Percentiles rank a stretch among this genome's conserved stretches.
Evolutionary conservation across 2,888 invertebrate species (phyloP).

Genomic region (Monochamus alternatus): DNA sequence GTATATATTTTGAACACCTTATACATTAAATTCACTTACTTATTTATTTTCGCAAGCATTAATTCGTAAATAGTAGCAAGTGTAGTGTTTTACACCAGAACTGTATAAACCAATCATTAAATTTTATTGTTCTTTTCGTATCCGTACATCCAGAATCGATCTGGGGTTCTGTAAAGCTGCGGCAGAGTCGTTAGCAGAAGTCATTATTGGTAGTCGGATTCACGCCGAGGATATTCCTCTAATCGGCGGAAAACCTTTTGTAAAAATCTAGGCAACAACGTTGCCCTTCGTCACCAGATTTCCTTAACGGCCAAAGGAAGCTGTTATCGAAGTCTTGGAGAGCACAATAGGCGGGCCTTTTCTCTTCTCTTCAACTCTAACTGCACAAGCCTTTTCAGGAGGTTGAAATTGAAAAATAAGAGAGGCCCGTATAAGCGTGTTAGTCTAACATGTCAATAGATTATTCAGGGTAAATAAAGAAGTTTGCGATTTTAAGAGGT

Average conservation of each 20-base stretch:
- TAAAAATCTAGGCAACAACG: slow-evolving; percentile 44
- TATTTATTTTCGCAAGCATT: too few relatives aligned
- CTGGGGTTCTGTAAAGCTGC: slow-evolving; percentile 19
- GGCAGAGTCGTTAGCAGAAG: slow-evolving; percentile 31
- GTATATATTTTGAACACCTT: too few relatives aligned
- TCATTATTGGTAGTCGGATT: slow-evolving; percentile 28
- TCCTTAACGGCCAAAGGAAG: slow-evolving; percentile 38
- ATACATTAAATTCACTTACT: too few relatives aligned
- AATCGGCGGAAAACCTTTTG: slow-evolving; percentile 47
- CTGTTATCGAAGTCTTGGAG: slow-evolving; percentile 47
- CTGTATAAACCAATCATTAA: too few relatives aligned
- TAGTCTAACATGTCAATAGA: too few relatives aligned
- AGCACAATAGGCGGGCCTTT: slow-evolving; percentile 44
- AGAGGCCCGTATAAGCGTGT: not conserved
- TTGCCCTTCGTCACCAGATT: slow-evolving; percentile 46
- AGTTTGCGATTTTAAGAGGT: too few relatives aligned
- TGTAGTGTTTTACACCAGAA: too few relatives aligned
- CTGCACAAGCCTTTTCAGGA: not conserved
- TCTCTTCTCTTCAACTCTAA: slow-evolving; percentile 16
- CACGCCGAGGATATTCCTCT: slow-evolving; percentile 33
- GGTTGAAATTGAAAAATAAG: slow-evolving; percentile 14
- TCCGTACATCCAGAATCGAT: slow-evolving; percentile 23
- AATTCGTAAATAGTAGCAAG: too few relatives aligned
- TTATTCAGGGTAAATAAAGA: too few relatives aligned
- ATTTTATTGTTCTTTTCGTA: not conserved